Evolutionary conservation across 1,140 invertebrate genomes (phyloP).

Genomic region (Camponotus pennsylvanicus): DNA sequence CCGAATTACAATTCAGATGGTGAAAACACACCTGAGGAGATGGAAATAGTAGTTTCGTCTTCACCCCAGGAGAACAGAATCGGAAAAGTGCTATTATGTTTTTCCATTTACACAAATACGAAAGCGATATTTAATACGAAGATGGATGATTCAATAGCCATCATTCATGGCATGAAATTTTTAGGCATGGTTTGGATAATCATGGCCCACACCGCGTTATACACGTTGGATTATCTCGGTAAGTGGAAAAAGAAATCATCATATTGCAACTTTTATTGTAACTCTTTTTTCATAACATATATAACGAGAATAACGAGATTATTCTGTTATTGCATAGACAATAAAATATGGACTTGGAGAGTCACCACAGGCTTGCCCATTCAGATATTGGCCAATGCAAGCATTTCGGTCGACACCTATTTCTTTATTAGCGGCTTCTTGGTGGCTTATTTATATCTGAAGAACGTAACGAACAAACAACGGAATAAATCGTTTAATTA

Average conservation of each 20-base stretch:
- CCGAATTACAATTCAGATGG: conserved; percentile 3
- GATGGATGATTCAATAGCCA: conserved; percentile 69
- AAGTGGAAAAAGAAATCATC: conserved; percentile 55
- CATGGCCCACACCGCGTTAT: conserved; percentile 83
- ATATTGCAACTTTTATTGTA: too few relatives aligned
- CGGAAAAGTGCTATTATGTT: conserved; percentile 80
- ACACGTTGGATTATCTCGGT: conserved; percentile 81
- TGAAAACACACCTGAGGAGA: conserved; percentile 51
- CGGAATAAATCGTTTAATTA: conserved; percentile 69
- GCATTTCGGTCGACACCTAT: conserved; percentile 85
- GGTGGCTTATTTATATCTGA: conserved; percentile 82
- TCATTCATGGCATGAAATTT: conserved; percentile 84
- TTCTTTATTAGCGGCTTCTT: conserved; percentile 86
- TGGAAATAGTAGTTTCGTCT: conserved; percentile 40
- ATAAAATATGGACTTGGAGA: conserved; percentile 76
- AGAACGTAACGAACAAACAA: conserved; percentile 72
- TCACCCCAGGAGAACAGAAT: conserved; percentile 34
- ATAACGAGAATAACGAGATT: not conserved
- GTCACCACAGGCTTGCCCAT: conserved; percentile 76
- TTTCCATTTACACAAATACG: conserved; percentile 84
- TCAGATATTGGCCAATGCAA: conserved; percentile 84
- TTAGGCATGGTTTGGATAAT: conserved; percentile 86
- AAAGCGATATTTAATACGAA: conserved; percentile 79
- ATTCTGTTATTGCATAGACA: conserved; percentile 73
- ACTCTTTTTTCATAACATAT: too few relatives aligned